phyloP scores from a whole-genome alignment of 2,888 invertebrate species.

The Plebejus anna region DNA sequence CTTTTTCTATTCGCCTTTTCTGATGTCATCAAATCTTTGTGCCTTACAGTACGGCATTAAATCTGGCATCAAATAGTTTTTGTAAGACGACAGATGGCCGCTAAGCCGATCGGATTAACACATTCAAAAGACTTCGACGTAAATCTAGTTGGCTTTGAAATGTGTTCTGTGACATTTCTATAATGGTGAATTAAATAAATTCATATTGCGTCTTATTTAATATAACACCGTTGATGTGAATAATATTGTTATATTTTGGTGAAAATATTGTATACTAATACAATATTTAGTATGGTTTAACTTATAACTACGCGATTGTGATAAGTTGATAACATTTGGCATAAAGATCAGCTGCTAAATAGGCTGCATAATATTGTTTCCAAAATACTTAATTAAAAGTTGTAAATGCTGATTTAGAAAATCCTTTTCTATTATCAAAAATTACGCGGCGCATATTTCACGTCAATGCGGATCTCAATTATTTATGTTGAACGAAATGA shows the following conservation, averaged over 20 bases:
- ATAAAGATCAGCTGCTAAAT: too few species aligned
- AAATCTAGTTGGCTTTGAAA: slow-evolving; percentile 30
- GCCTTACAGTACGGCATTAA: slow-evolving; percentile 36
- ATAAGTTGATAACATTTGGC: too few species aligned
- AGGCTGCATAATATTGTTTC: too few species aligned
- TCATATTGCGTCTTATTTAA: not conserved
- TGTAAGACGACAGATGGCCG: slow-evolving; percentile 70
- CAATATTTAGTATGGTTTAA: too few species aligned
- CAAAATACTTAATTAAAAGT: not conserved
- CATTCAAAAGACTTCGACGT: slow-evolving; percentile 54
- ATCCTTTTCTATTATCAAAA: not conserved
- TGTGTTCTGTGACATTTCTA: slow-evolving; percentile 18
- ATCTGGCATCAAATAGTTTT: slow-evolving; percentile 34
- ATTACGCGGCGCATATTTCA: not conserved
- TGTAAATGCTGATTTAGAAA: not conserved
- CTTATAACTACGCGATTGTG: too few species aligned
- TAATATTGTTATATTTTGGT: not conserved
- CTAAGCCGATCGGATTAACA: slow-evolving; percentile 63
- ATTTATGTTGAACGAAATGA: slow-evolving; percentile 11
- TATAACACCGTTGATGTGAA: not conserved
- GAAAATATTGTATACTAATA: not conserved
- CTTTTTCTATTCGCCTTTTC: slow-evolving; percentile 14
- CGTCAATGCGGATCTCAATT: not conserved
- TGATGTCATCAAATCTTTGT: slow-evolving; percentile 48
- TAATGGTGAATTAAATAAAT: slow-evolving; percentile 9